A percentile compares a stretch with the other conserved stretches of the same genome.
These are phyloP conservation scores for Nyctibius grandis DNA, from an alignment of 2,797 vertebrate species.

Conservation along the genomic window DNA sequence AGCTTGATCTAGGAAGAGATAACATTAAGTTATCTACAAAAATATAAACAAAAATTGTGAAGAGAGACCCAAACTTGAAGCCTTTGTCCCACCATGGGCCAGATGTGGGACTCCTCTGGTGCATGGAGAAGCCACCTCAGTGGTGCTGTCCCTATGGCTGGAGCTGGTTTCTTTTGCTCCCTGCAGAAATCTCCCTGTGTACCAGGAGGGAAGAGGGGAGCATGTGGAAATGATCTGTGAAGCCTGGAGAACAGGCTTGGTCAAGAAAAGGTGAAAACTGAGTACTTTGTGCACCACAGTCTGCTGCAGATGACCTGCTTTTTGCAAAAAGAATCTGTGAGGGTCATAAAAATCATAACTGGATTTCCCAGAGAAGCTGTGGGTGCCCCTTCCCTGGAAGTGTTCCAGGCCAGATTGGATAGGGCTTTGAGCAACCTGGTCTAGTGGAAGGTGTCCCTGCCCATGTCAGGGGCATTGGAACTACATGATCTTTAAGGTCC, in stretches of 20 bases:
- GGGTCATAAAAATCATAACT: not conserved
- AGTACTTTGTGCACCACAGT: not conserved
- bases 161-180: not conserved
- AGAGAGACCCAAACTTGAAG: not conserved
- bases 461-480: too few relatives aligned
- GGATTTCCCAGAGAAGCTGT: too few relatives aligned
- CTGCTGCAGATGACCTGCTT: not conserved
- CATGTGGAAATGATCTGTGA: not conserved
- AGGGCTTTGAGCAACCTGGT: too few relatives aligned
- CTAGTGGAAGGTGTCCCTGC: too few relatives aligned
- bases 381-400: too few relatives aligned
- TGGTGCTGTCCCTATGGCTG: not conserved
- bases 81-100: not conserved
- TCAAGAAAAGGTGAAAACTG: not conserved
- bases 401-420: too few relatives aligned
- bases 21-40: not conserved
- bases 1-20: not conserved
- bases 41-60: not conserved
- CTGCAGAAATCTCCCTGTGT: not conserved
- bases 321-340: not conserved
- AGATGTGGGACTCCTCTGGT: not conserved
- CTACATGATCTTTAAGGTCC: too few relatives aligned
- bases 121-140: not conserved
- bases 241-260: not conserved
- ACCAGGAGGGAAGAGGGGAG: not conserved